Base-by-base conservation (phyloP, 2,113 vertebrate species). In the Oncorhynchus masou region DNA sequence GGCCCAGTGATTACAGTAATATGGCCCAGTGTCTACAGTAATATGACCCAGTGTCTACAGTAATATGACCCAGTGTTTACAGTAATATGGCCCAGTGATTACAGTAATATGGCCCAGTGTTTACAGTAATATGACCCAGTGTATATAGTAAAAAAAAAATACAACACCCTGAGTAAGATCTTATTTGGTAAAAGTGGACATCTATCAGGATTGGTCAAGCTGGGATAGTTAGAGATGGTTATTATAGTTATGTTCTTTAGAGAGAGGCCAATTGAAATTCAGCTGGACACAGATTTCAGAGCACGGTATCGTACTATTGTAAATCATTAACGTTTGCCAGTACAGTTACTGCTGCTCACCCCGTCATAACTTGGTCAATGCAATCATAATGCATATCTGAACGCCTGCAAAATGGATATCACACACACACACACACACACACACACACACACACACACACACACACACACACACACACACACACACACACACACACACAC, bases 321-420 rank as follows among this genome's bases (percentile, higher is more conserved):
- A 68, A 67, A 59, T n/a, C 31, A n/a, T 49, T 4, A 54, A 74
- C 67, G 8, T 16, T 16, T 19, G 25, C 2, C 39, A 1, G 2
- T 31, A n/a, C 9, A 68, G 27, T 13, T 25, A 68, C 64, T 69
- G 22, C 69, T 78, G 62, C 31, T 79, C 29, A 70, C 65, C 51
- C 54, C 31, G 66, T 83, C 68, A 77, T 71, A 77, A 66, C 75
- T 78, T 76, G 77, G 54, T 75, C 81, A 79, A 83, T 85, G n/a
- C 85, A 87, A 86, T 78, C 65, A 84, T 82, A 81, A 86, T 79
- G 84, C 73, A 79, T 75, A 74, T 85, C 70, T 84, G 81, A 87
- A 78, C 66, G 71, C 54, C 75, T 84, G 82, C 87, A 86, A 88
- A 91, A 86, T 81, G 77, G 79, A 80, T 16, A 54, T 54, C 51